These are phyloP conservation scores for Bucco capensis DNA, from an alignment of 2,113 vertebrate genomes.

Conservation along the genomic window DNA sequence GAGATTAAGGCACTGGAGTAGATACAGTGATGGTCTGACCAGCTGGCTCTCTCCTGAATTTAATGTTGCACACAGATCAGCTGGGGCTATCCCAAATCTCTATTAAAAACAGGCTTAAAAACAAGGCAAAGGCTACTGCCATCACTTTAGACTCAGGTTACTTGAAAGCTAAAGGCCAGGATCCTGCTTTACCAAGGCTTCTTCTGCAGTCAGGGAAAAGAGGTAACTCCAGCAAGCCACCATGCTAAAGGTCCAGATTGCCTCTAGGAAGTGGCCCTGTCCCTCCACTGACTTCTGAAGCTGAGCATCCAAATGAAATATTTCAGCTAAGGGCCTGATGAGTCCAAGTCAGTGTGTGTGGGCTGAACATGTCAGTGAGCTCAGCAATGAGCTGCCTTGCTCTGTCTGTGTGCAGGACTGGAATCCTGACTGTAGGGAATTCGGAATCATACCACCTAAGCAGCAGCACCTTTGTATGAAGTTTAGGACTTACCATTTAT, in stretches of 20 bases:
- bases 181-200: neutral
- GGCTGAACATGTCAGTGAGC: neutral
- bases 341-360: neutral
- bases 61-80: neutral
- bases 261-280: neutral
- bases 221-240: neutral
- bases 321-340: neutral
- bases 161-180: neutral
- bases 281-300: neutral
- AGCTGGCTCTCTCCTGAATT: neutral
- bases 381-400: neutral
- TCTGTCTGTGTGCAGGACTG: neutral
- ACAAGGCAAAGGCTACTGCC: neutral
- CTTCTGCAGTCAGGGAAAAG: neutral
- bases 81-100: neutral
- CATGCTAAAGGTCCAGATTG: neutral
- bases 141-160: neutral
- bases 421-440: neutral
- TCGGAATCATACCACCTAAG: no score
- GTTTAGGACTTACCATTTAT: neutral
- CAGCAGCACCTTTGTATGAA: neutral
- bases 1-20: neutral
- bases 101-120: neutral
- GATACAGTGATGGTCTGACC: neutral
- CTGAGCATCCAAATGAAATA: neutral